A percentile compares a stretch with the other conserved stretches of the same genome.
Evolutionary conservation across 2,797 vertebrate species (phyloP).

Genomic region (Lagorchestes hirsutus): DNA sequence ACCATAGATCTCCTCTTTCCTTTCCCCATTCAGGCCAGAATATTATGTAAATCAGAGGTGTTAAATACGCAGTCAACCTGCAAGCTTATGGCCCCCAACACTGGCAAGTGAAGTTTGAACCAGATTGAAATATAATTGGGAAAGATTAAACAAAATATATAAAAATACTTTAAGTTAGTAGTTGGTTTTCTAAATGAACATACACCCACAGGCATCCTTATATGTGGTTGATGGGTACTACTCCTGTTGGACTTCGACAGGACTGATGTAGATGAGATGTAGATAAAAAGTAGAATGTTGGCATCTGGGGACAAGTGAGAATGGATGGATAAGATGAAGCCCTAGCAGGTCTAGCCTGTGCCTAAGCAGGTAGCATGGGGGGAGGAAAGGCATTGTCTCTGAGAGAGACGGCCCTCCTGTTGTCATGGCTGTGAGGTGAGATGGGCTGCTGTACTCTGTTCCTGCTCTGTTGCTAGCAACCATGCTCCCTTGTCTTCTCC

Average conservation of each 20-base stretch:
- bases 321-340: background rate
- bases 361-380: background rate
- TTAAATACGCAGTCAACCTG: background rate
- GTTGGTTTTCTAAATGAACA: background rate
- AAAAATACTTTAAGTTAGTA: background rate
- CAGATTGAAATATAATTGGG: background rate
- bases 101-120: background rate
- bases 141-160: background rate
- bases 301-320: background rate
- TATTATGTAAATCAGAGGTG: background rate
- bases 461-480: background rate
- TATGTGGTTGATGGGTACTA: background rate
- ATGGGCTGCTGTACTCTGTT: background rate
- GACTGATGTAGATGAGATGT: background rate
- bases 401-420: background rate
- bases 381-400: background rate
- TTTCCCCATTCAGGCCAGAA: background rate
- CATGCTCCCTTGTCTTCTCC: background rate
- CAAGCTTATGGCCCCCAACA: background rate
- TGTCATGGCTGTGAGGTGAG: background rate
- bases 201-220: background rate
- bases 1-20: background rate
- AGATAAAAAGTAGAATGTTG: background rate
- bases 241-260: background rate
- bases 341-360: background rate